Conservation (phyloP, 64 coral and sea anemone species). For the Orbicella faveolata region DNA sequence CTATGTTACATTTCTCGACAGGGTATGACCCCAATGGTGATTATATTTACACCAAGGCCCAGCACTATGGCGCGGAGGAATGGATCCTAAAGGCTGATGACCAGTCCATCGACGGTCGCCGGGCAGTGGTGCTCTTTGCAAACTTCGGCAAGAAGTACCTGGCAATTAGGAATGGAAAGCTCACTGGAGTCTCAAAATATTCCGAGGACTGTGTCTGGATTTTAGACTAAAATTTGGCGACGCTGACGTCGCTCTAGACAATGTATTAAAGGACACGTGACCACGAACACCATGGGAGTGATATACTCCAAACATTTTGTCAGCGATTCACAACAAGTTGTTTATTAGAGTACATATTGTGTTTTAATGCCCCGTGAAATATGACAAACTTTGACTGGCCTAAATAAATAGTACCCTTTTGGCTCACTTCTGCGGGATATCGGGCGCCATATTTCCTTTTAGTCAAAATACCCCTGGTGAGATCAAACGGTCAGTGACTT, state of each 20-base stretch:
- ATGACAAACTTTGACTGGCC: no score
- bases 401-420: no score
- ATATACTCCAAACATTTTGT: no score
- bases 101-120: constrained; percentile 42
- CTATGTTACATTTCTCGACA: neutral
- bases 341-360: neutral
- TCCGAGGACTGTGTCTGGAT: constrained; percentile 88
- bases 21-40: constrained; percentile 89
- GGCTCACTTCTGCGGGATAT: no score
- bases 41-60: constrained; percentile 86
- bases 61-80: constrained; percentile 90
- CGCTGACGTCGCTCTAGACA: neutral
- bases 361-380: neutral
- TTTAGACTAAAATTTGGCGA: constrained; percentile 49
- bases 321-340: neutral
- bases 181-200: constrained; percentile 66
- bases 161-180: constrained; percentile 76
- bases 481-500: no score
- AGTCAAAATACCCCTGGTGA: no score
- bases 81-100: constrained; percentile 87
- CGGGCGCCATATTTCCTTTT: no score
- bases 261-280: neutral
- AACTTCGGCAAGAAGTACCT: constrained; percentile 94
- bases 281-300: neutral
- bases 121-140: constrained; percentile 85